phyloP scores from a whole-genome alignment of 2,888 invertebrate genomes.

The Cheilosia pagana region DNA sequence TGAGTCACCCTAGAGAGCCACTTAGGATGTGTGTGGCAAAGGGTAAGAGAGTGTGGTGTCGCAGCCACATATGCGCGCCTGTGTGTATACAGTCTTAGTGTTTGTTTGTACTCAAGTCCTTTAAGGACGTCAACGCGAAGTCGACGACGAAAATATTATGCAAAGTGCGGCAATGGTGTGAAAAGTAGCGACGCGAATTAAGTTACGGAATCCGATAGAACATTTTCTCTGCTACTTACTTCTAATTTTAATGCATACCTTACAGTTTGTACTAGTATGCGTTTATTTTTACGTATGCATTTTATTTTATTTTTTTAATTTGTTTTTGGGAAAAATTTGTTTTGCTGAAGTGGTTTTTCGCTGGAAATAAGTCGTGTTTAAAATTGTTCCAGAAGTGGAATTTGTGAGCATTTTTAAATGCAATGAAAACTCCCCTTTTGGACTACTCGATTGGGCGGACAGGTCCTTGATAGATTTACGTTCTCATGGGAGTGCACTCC shows the following conservation, averaged over 20 bases:
- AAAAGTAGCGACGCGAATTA: conserved; percentile 45
- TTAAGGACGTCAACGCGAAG: conserved; percentile 22
- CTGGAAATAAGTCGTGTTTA: no score
- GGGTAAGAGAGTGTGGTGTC: conserved; percentile 21
- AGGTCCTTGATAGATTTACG: no score
- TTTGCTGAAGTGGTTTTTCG: no score
- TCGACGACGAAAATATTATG: conserved; percentile 15
- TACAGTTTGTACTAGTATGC: no score
- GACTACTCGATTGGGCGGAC: no score
- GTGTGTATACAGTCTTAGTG: conserved; percentile 3
- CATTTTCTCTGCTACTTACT: conserved; percentile 45
- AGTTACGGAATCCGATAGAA: conserved; percentile 58
- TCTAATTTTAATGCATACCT: conserved; percentile 32
- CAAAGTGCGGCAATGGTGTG: conserved; percentile 44
- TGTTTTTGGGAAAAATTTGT: no score
- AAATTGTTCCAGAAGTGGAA: no score
- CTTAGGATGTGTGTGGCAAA: conserved; percentile 38
- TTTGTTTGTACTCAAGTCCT: conserved; percentile 54
- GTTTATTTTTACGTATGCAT: no score
- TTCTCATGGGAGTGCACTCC: no score
- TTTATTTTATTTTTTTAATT: no score
- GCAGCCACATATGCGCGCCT: conserved; percentile 5
- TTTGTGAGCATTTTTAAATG: no score
- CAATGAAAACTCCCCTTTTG: no score
- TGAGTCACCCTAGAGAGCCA: conserved; percentile 62